These are phyloP conservation scores for Apteryx owenii DNA, from an alignment of 2,113 vertebrate genomes.

Conservation along the genomic window DNA sequence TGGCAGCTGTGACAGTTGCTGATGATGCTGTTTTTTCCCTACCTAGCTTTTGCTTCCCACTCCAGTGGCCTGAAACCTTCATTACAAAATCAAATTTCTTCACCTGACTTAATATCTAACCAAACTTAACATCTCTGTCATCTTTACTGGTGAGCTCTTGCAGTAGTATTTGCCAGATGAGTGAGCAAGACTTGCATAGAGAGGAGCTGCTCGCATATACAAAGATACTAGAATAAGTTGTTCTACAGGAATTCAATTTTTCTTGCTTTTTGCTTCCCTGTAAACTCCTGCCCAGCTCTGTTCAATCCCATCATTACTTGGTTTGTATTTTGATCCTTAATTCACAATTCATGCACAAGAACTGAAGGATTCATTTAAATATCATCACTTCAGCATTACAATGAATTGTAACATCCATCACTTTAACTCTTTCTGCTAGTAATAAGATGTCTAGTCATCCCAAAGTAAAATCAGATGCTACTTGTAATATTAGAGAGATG, in stretches of 20 bases:
- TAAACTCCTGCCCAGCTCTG: not conserved
- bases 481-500: not conserved
- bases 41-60: not conserved
- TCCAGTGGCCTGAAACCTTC: not conserved
- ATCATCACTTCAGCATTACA: not conserved
- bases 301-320: not conserved
- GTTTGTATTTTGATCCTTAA: not conserved
- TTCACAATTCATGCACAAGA: accelerated
- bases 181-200: not conserved
- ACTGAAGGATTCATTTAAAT: not conserved
- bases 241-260: too few relatives aligned
- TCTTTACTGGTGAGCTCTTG: not conserved
- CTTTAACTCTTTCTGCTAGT: not conserved
- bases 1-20: not conserved
- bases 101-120: not conserved
- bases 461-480: not conserved
- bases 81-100: not conserved
- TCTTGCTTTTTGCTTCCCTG: not conserved
- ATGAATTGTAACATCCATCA: not conserved
- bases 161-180: not conserved
- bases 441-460: not conserved
- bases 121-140: not conserved
- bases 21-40: not conserved
- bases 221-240: not conserved
- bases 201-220: not conserved